Evolutionary conservation across 2,113 vertebrate genomes (phyloP), one percentile per base, ranked within the genome.

Genomic region (Callipepla squamata): DNA sequence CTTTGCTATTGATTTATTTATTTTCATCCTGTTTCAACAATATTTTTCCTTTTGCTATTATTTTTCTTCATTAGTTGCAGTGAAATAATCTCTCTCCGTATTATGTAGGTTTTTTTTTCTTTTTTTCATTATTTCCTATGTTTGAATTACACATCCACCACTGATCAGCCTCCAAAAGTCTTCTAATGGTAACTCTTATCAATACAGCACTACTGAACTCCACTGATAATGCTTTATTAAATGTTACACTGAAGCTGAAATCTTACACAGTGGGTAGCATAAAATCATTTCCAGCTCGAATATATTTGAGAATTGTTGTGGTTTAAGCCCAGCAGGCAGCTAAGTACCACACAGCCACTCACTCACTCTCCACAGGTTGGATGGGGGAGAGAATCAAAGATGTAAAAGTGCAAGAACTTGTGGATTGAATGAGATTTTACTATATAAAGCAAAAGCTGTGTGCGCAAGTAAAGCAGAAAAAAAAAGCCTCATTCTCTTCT

Each of bases 171-270:
- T 96, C 92, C 87, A 15, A 59, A 90, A 74, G 73, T 95, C 94
- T 96, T 96, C 83, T 90, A 86, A 97, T 94, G 80, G 57, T 81
- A 91, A 42, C 69, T 95, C 75, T 96, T 98, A 97, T 95, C 92
- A 44, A 90, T 92, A 85, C 6, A 87, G 65, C 72, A 58, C 90
- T 67, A 45, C 65, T 85, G 85, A 97, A 97, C 87, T 91, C 90
- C 90, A 92, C 80, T 91, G 95, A 97, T 96, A 97, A 97, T 96
- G 82, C 92, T 97, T 97, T 97, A 97, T 97, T 97, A 98, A 97
- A 98, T 94, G 95, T 91, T 97, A 96, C 91, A 93, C 30, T 80
- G 95, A 96, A 96, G 82, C 75, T 95, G 91, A 96, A 98, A 97
- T 97, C 96, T 85, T 89, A 87, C 97, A 90, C 97, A 96, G 96